Evolutionary conservation across 2,797 vertebrate species (phyloP), one percentile per base, ranked within the genome.

Genomic region (Dryobates pubescens): DNA sequence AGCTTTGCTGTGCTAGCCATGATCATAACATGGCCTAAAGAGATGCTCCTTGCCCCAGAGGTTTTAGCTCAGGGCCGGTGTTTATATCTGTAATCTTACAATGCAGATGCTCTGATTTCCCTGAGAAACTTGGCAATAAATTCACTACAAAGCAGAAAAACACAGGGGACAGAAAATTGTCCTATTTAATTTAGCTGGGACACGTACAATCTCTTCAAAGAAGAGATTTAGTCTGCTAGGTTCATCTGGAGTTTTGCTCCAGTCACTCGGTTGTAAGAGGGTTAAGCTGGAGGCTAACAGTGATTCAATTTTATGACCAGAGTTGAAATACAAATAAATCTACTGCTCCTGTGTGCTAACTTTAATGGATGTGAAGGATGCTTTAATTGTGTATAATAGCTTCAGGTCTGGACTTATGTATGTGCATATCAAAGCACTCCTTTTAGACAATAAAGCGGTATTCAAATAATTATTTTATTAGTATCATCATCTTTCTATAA

Each of bases 401-500:
- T 88, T 29, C 56, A 87, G 58, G 90, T 93, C 32, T 81, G 65
- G 45, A 89, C 68, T 82, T 84, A 65, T 0, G 1, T 86, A 89
- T 7, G 2, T 62, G 56, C 30, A 56, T 54, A 65, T 80, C 65
- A 91, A 88, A 75, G 61, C 38, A 56, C 81, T 95, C 43, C 17
- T 75, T 87, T 87, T 91, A 95, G 91, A 76, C 13, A 34, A 82
- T 74, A 83, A 83, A 87, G 41, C 80, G 76, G 70, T 82, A 59
- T 89, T 96, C 61, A 96, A 88, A 89, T 93, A 82, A 90, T 95
- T 75, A 85, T 93, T 96, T 95, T 92, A 96, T 95, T 95, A 95
- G 43, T 65, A 80, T 68, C 68, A 77, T 71, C 75, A 65, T 72
- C 73, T 83, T 90, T 84, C 75, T 94, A 43, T 91, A 86, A 72